Percentiles rank a stretch among this genome's conserved stretches.
These are phyloP conservation scores for Spisula solida DNA, from an alignment of 2,888 invertebrate species.

Conservation along the genomic window DNA sequence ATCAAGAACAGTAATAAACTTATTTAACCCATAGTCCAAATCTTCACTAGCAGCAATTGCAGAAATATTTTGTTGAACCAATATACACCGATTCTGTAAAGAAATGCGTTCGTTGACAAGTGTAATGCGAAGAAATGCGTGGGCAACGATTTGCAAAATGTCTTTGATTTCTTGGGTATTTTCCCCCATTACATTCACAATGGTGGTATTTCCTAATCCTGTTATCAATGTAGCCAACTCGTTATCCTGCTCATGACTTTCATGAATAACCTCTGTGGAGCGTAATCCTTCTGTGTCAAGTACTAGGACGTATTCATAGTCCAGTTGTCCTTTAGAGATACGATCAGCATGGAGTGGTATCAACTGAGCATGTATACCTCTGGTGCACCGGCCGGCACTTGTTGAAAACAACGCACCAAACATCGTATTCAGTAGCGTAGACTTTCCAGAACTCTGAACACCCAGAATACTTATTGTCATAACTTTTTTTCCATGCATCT, in stretches of 20 bases:
- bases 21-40: constrained; percentile 31
- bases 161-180: constrained; percentile 46
- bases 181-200: constrained; percentile 60
- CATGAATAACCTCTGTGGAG: constrained; percentile 43
- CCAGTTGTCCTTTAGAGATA: neutral
- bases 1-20: constrained; percentile 40
- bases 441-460: constrained; percentile 70
- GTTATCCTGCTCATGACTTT: neutral
- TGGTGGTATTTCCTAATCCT: constrained; percentile 22
- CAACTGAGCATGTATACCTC: constrained; percentile 57
- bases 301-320: constrained; percentile 24
- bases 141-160: constrained; percentile 55
- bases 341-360: constrained; percentile 10
- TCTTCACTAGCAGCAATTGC: constrained; percentile 11
- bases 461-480: constrained; percentile 53
- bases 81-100: constrained; percentile 31
- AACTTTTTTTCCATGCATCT: neutral
- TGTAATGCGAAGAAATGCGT: constrained; percentile 60
- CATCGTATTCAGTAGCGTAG: constrained; percentile 65
- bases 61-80: constrained; percentile 62
- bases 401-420: constrained; percentile 64
- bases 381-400: constrained; percentile 64
- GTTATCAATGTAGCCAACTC: neutral
- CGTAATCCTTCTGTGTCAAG: constrained; percentile 63
- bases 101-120: constrained; percentile 22